A percentile compares a stretch with the other conserved stretches of the same genome.
phyloP scores from a whole-genome alignment of 2,113 vertebrate genomes.

The Paracanthobrama guichenoti region DNA sequence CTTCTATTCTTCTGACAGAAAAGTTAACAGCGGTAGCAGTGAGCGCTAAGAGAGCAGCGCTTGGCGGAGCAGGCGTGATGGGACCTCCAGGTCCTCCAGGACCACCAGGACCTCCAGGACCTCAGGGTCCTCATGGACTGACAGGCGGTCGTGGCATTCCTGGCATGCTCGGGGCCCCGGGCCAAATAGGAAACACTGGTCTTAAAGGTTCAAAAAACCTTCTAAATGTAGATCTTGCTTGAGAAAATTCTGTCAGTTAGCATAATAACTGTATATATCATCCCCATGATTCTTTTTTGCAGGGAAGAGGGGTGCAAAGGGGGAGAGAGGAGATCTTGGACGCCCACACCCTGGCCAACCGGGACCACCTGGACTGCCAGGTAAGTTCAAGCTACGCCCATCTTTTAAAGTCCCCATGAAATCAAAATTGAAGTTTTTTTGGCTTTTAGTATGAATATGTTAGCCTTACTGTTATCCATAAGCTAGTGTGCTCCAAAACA shows the following conservation, averaged over 20 bases:
- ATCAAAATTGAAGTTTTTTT: too few relatives aligned
- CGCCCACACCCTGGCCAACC: conserved; percentile 87
- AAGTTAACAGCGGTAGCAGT: conserved; percentile 89
- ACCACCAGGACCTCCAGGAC: conserved; percentile 83
- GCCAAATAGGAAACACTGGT: conserved; percentile 91
- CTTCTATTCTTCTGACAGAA: conserved; percentile 74
- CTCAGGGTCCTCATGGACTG: conserved; percentile 86
- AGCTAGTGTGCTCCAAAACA: too few relatives aligned
- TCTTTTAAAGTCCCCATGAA: too few relatives aligned
- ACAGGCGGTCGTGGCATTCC: conserved; percentile 85
- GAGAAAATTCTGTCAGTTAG: background rate
- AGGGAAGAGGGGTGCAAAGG: conserved; percentile 92
- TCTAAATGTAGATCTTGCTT: background rate
- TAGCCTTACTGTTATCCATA: too few relatives aligned
- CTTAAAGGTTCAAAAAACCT: conserved; percentile 82
- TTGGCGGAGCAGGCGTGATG: conserved; percentile 86
- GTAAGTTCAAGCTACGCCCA: conserved; percentile 67
- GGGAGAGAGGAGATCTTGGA: conserved; percentile 83
- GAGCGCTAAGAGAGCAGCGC: conserved; percentile 85
- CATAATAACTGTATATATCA: background rate
- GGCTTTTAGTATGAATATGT: too few relatives aligned
- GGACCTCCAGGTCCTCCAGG: conserved; percentile 91
- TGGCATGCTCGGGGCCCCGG: conserved; percentile 83
- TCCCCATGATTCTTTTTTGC: background rate
- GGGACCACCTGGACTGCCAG: conserved; percentile 89